A percentile compares a stretch with the other conserved stretches of the same genome.
Evolutionary conservation across 64 coral and sea anemone species (phyloP).

Genomic region (Actinia equina): DNA sequence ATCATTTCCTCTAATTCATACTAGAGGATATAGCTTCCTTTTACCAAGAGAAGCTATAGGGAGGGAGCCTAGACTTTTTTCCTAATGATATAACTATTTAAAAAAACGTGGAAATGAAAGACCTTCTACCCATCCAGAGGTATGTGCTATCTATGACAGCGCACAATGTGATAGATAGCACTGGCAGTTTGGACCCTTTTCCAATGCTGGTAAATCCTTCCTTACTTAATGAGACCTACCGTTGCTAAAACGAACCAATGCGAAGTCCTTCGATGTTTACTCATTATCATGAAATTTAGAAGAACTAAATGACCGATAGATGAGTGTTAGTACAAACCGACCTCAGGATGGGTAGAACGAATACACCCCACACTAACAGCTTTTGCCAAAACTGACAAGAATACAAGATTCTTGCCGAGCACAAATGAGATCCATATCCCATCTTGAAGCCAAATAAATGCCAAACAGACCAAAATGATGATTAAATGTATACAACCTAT

Average conservation of each 20-base stretch:
- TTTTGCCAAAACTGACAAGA: constrained; percentile 3
- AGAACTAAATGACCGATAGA: neutral
- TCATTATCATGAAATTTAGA: neutral
- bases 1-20: neutral
- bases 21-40: neutral
- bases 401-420: neutral
- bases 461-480: neutral
- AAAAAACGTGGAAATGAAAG: neutral
- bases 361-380: neutral
- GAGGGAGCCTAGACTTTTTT: no score
- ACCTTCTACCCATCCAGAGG: neutral
- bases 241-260: neutral
- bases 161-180: neutral
- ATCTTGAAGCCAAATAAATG: neutral
- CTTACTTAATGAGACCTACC: neutral
- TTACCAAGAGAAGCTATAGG: neutral
- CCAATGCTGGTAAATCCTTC: neutral
- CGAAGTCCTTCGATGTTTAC: neutral
- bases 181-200: neutral
- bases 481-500: neutral
- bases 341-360: neutral
- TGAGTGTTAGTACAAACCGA: neutral
- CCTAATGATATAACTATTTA: neutral
- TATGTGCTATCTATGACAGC: neutral
- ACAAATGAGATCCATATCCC: neutral